Evolutionary conservation across 2,113 vertebrate genomes (phyloP), one percentile per base, ranked within the genome.

Genomic region (Leuciscus idus): DNA sequence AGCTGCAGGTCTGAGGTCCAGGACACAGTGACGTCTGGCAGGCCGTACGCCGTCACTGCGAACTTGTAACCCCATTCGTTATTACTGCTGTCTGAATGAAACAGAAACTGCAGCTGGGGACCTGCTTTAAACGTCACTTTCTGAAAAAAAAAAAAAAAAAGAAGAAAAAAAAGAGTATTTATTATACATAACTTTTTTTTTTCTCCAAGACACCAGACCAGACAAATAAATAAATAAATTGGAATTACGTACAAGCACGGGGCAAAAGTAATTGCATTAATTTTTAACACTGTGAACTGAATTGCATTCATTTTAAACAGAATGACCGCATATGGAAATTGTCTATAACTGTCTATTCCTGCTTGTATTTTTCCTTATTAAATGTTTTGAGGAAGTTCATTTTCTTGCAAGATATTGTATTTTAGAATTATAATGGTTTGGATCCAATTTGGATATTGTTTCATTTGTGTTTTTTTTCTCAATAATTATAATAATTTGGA

Each of bases 41-140:
- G 94, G 84, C 98, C 98, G 0, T 95, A 96, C 4, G 98, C 97
- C 1, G 96, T 98, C 88, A 99, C 96, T 0, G 95, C 95, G 88
- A 99, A 99, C 92, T 98, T 99, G 94, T 98, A 99, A 86, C 98
- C 98, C 98, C 98, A 99, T 92, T 99, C 98, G 17, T 97, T 99
- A 90, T 99, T 99, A 84, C 96, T 99, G 94, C 96, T 98, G 89
- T 99, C 98, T 33, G 98, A 99, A 94, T 98, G 97, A 94, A 99
- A 99, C 87, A 99, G 96, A 94, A 99, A 99, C 94, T 98, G 98
- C 82, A 99, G 96, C 93, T 97, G 96, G 90, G 97, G 98, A 59
- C 98, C 98, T 2, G 96, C 94, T 89, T 98, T 98, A 90, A 99
- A 99, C 12, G 97, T 99, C 90, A 99, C 97, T 94, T 98, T 98